Conservation (phyloP, 2,888 invertebrate genomes). For the Chalcis sispes region DNA sequence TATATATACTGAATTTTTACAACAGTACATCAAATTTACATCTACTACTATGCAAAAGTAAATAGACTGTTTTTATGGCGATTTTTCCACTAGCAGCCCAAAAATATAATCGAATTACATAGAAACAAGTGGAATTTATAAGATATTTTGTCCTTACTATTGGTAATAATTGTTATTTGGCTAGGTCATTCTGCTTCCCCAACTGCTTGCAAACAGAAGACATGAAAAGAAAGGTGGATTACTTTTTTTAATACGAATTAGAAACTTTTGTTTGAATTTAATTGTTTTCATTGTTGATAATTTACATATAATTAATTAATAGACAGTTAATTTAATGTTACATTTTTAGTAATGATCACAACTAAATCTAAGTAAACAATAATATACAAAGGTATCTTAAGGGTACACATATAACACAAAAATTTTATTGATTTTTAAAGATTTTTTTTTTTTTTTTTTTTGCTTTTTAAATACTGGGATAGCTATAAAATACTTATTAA, state of each 20-base stretch:
- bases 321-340: slow-evolving; percentile 43
- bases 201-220: slow-evolving; percentile 74
- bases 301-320: slow-evolving; percentile 46
- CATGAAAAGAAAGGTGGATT: slow-evolving; percentile 62
- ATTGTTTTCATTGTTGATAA: slow-evolving; percentile 41
- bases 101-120: slow-evolving; percentile 14
- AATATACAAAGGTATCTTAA: slow-evolving; percentile 44
- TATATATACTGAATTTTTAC: slow-evolving; percentile 11
- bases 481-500: slow-evolving; percentile 29
- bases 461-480: slow-evolving; percentile 27
- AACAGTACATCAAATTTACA: slow-evolving; percentile 3
- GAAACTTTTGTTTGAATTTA: slow-evolving; percentile 31
- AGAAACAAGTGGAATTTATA: slow-evolving; percentile 32
- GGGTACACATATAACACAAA: slow-evolving; percentile 32
- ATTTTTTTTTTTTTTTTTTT: too few species aligned
- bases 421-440: too few species aligned
- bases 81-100: slow-evolving; percentile 25
- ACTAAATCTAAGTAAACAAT: slow-evolving; percentile 23
- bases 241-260: slow-evolving; percentile 51
- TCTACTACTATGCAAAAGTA: neutral
- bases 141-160: slow-evolving; percentile 71
- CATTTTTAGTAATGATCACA: slow-evolving; percentile 32
- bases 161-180: slow-evolving; percentile 75
- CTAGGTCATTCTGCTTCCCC: slow-evolving; percentile 74
- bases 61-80: neutral